Conservation (phyloP, 2,888 invertebrate species). For the Pseudanteris insignis region DNA sequence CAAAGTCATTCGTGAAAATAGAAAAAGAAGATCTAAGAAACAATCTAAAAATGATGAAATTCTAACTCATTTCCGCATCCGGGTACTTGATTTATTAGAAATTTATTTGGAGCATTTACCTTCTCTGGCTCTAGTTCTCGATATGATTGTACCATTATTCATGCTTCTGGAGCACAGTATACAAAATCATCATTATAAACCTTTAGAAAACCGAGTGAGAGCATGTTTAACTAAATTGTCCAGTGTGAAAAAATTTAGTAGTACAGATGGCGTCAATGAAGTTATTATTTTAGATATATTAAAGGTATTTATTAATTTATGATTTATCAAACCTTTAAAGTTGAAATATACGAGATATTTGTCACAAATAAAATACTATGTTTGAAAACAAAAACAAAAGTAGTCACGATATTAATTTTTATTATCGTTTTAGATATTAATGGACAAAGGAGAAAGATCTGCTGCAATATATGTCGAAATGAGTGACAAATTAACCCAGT, state of each 20-base stretch:
- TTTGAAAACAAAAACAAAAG: neutral
- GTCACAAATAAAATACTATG: too few relatives aligned
- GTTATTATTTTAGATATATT: conserved; percentile 69
- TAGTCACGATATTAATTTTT: too few relatives aligned
- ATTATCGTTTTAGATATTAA: conserved; percentile 68
- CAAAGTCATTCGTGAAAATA: conserved; percentile 68
- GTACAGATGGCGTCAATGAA: conserved; percentile 70
- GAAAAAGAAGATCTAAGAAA: conserved; percentile 62
- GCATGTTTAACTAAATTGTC: conserved; percentile 72
- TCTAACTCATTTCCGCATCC: conserved; percentile 77
- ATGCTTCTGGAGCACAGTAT: conserved; percentile 77
- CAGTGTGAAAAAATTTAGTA: conserved; percentile 71
- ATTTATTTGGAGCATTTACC: conserved; percentile 78
- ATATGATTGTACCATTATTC: conserved; percentile 76
- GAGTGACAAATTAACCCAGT: conserved; percentile 73
- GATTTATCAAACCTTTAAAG: too few relatives aligned
- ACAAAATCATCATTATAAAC: conserved; percentile 75
- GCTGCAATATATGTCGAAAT: conserved; percentile 74
- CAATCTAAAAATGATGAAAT: conserved; percentile 74
- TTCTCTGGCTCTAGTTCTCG: conserved; percentile 74
- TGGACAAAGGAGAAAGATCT: conserved; percentile 74
- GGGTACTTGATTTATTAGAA: conserved; percentile 80
- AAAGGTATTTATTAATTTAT: conserved; percentile 52
- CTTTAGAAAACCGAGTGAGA: conserved; percentile 73
- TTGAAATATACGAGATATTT: too few relatives aligned